phyloP scores from a whole-genome alignment of 1,140 invertebrate genomes.

The Pseudomyrmex pallidus region DNA sequence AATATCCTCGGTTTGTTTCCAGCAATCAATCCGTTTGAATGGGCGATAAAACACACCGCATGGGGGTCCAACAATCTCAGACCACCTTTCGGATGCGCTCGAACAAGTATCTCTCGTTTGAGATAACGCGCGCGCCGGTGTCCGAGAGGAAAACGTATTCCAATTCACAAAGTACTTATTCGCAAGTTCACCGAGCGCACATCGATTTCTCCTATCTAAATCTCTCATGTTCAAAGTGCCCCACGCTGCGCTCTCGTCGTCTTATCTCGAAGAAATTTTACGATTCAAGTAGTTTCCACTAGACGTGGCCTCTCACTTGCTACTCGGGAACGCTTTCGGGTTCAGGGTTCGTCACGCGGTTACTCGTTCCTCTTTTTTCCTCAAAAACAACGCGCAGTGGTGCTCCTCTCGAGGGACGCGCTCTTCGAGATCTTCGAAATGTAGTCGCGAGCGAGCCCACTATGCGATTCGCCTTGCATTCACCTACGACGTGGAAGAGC shows the following conservation, averaged over 20 bases:
- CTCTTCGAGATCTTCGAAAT: conserved; percentile 2
- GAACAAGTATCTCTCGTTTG: conserved; percentile 22
- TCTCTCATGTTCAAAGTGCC: conserved; percentile 28
- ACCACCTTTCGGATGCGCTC: conserved; percentile 19
- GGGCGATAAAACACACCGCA: conserved; percentile 22
- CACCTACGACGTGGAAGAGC: conserved; percentile 6
- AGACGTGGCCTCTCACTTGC: conserved; percentile 2
- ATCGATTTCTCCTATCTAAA: conserved; percentile 43
- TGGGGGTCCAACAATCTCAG: conserved; percentile 22
- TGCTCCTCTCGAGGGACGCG: conserved; percentile 42
- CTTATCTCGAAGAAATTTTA: conserved; percentile 57
- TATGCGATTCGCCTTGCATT: conserved; percentile 13
- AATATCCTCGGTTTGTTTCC: conserved; percentile 35
- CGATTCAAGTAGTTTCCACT: conserved; percentile 33
- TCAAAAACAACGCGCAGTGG: conserved; percentile 50
- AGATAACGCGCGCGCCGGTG: conserved; percentile 22
- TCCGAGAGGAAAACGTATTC: conserved; percentile 32
- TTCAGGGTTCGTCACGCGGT: conserved; percentile 63
- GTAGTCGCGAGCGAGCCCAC: neutral
- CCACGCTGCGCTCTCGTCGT: neutral
- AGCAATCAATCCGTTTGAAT: conserved; percentile 35
- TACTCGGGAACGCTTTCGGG: conserved; percentile 40
- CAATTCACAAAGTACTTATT: conserved; percentile 53
- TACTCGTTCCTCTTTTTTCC: conserved; percentile 54
- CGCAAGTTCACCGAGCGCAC: conserved; percentile 34